Percentiles rank a stretch among this genome's conserved stretches.
phyloP scores from a whole-genome alignment of 1,140 invertebrate species.

The Triops longicaudatus region DNA sequence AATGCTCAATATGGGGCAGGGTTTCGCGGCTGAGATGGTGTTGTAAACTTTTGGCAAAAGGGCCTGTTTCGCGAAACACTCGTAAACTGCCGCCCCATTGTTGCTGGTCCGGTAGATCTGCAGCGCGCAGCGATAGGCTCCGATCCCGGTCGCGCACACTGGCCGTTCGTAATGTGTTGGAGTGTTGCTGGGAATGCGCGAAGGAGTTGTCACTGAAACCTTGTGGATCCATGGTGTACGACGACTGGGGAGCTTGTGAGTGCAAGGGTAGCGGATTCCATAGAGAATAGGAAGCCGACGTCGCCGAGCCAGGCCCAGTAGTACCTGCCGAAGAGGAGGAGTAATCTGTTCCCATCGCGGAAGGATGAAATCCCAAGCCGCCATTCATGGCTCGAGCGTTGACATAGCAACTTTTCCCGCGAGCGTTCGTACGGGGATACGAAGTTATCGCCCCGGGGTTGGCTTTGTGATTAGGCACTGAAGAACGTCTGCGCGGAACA shows the following conservation, averaged over 20 bases:
- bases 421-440: neutral
- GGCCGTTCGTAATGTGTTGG: neutral
- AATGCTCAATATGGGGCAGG: conserved; percentile 25
- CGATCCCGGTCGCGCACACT: neutral
- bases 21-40: conserved; percentile 32
- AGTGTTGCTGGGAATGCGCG: neutral
- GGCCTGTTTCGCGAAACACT: conserved; percentile 20
- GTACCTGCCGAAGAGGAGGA: neutral
- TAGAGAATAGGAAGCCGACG: neutral
- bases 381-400: conserved; percentile 4
- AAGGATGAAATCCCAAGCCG: neutral
- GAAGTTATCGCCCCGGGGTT: neutral
- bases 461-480: neutral
- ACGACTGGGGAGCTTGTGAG: conserved; percentile 9
- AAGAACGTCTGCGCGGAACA: neutral
- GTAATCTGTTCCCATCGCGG: neutral
- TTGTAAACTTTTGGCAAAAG: conserved; percentile 41
- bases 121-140: neutral
- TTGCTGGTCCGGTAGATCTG: neutral
- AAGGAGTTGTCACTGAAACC: neutral
- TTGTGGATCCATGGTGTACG: conserved; percentile 7
- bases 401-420: conserved; percentile 5
- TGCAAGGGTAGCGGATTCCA: neutral
- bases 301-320: neutral
- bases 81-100: conserved; percentile 6